Conservation (phyloP, 2,113 vertebrate species). For the Propithecus coquereli region DNA sequence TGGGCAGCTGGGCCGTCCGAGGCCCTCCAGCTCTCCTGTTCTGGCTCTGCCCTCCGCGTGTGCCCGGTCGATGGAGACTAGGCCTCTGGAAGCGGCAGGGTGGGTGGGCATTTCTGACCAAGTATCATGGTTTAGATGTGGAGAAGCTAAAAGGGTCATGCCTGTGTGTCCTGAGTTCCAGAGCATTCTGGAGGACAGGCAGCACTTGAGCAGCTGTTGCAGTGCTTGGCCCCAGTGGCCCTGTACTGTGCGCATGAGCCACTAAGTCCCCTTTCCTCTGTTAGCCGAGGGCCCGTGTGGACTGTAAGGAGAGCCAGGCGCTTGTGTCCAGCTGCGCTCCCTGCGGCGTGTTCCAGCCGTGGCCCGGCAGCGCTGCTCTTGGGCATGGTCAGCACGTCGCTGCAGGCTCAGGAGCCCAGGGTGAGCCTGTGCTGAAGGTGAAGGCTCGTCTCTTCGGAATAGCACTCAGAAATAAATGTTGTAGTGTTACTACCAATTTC, state of each 20-base stretch:
- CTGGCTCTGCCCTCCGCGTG: too few relatives aligned
- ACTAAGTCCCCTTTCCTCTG: too few relatives aligned
- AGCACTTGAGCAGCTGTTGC: not conserved
- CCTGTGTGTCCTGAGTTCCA: not conserved
- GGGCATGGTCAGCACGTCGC: too few relatives aligned
- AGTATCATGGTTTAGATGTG: fast-evolving
- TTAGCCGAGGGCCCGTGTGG: fast-evolving
- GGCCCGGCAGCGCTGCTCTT: fast-evolving
- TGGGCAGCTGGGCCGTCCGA: not conserved
- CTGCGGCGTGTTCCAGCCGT: not conserved
- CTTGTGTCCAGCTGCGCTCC: too few relatives aligned
- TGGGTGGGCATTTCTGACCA: not conserved
- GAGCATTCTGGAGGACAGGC: not conserved
- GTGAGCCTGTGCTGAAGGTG: not conserved
- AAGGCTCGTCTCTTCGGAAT: not conserved
- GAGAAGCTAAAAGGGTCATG: too few relatives aligned
- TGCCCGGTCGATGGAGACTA: not conserved
- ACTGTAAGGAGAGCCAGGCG: too few relatives aligned
- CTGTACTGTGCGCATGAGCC: fast-evolving
- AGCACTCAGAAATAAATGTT: not conserved
- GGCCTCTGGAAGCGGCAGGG: not conserved
- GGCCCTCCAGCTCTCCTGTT: not conserved
- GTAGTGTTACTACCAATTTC: not conserved
- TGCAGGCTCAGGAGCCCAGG: fast-evolving
- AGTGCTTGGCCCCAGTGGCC: not conserved